Evolutionary conservation across 1,140 invertebrate species (phyloP).

Genomic region (Gonatopus flavifemur): DNA sequence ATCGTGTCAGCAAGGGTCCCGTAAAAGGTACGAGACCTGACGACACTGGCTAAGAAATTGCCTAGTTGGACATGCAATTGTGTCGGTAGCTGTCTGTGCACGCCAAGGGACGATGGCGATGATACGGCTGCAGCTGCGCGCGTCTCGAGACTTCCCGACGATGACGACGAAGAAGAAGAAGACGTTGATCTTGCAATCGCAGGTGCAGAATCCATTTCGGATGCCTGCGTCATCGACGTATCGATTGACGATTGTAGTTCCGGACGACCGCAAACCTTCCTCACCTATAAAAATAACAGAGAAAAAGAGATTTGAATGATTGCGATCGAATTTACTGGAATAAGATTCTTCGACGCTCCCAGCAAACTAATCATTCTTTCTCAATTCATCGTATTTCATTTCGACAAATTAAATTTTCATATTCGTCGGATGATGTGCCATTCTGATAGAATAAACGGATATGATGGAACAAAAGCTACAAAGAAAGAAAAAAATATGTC

Average conservation of each 20-base stretch:
- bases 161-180: no score
- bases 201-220: slow-evolving; percentile 9
- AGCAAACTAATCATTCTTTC: no score
- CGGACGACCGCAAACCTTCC: slow-evolving; percentile 44
- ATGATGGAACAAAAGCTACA: no score
- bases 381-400: no score
- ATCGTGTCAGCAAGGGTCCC: slow-evolving; percentile 68
- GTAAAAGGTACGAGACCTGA: slow-evolving; percentile 71
- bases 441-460: no score
- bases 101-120: slow-evolving; percentile 7
- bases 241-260: slow-evolving; percentile 31
- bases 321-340: no score
- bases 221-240: slow-evolving; percentile 2
- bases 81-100: slow-evolving; percentile 27
- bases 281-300: slow-evolving; percentile 47
- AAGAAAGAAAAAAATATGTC: no score
- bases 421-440: no score
- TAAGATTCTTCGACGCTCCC: no score
- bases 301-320: no score
- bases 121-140: slow-evolving; percentile 22
- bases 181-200: slow-evolving; percentile 15
- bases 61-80: slow-evolving; percentile 59
- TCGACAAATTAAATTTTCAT: no score
- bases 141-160: slow-evolving; percentile 6
- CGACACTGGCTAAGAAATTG: slow-evolving; percentile 67